A percentile compares a stretch with the other conserved stretches of the same genome.
These are phyloP conservation scores for Oryzias melastigma DNA, from an alignment of 2,113 vertebrate species.

Conservation along the genomic window DNA sequence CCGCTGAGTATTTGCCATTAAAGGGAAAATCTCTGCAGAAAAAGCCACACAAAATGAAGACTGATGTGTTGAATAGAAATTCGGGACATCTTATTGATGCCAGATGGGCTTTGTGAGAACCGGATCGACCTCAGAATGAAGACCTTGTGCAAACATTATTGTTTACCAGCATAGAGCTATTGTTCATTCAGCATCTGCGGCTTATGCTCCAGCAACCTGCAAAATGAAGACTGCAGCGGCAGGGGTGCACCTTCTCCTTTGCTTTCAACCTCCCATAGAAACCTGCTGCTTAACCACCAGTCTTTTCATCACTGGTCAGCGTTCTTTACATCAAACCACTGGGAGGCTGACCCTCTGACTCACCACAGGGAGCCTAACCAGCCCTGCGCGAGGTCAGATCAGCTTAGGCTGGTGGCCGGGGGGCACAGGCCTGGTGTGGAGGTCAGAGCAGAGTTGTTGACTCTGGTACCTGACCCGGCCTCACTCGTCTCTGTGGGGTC, in stretches of 20 bases:
- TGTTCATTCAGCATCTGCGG: constrained; percentile 56
- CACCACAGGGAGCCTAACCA: constrained; percentile 52
- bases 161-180: constrained; percentile 63
- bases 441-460: constrained; percentile 52
- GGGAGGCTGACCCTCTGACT: constrained; percentile 61
- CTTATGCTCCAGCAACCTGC: constrained; percentile 58
- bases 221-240: constrained; percentile 67
- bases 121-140: constrained; percentile 70
- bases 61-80: constrained; percentile 61
- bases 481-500: constrained; percentile 50
- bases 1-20: constrained; percentile 31
- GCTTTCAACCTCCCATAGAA: constrained; percentile 34
- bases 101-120: constrained; percentile 71
- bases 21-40: constrained; percentile 27
- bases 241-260: constrained; percentile 60
- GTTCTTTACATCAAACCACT: constrained; percentile 63
- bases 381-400: constrained; percentile 58
- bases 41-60: constrained; percentile 60
- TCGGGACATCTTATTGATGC: constrained; percentile 69
- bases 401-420: constrained; percentile 36
- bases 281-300: constrained; percentile 55
- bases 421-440: constrained; percentile 41
- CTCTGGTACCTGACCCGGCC: constrained; percentile 57
- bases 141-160: constrained; percentile 78
- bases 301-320: constrained; percentile 67